Evolutionary conservation across 2,113 vertebrate species (phyloP).

Genomic region (Zingel zingel): DNA sequence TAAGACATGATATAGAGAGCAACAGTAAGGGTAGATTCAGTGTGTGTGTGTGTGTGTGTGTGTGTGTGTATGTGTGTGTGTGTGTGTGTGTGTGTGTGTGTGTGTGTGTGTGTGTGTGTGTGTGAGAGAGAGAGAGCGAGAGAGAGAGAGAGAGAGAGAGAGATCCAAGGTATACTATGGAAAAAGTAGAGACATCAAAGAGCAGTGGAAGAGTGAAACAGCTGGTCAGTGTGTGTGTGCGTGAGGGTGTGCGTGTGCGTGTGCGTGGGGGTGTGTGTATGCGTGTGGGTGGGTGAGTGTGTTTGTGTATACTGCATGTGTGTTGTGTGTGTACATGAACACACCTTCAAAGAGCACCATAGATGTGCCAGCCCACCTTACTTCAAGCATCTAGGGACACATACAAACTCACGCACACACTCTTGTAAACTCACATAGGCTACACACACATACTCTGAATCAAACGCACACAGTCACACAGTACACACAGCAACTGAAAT

Average conservation of each 20-base stretch:
- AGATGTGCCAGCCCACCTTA: constrained; percentile 70
- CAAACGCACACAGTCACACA: constrained; percentile 11
- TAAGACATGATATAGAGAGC: constrained; percentile 3
- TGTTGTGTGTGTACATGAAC: constrained; percentile 57
- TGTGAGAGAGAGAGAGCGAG: background rate
- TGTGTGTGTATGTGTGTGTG: constrained; percentile 20
- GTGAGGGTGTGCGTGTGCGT: constrained; percentile 54
- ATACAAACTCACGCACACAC: constrained; percentile 23
- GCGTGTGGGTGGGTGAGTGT: constrained; percentile 30
- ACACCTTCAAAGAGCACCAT: constrained; percentile 76
- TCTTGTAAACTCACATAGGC: background rate
- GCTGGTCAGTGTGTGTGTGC: constrained; percentile 71
- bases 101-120: background rate
- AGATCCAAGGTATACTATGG: constrained; percentile 35
- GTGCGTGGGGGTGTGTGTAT: constrained; percentile 29
- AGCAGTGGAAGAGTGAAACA: constrained; percentile 68
- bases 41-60: constrained; percentile 20
- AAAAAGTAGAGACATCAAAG: constrained; percentile 76
- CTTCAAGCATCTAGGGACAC: constrained; percentile 59
- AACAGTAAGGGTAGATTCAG: background rate
- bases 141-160: constrained; percentile 15
- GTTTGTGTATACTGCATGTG: constrained; percentile 26
- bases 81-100: constrained; percentile 15
- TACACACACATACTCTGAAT: constrained; percentile 17
- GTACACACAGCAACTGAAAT: background rate